A percentile compares a stretch with the other conserved stretches of the same genome.
phyloP scores from a whole-genome alignment of 2,113 vertebrate species.

The Eretmochelys imbricata region DNA sequence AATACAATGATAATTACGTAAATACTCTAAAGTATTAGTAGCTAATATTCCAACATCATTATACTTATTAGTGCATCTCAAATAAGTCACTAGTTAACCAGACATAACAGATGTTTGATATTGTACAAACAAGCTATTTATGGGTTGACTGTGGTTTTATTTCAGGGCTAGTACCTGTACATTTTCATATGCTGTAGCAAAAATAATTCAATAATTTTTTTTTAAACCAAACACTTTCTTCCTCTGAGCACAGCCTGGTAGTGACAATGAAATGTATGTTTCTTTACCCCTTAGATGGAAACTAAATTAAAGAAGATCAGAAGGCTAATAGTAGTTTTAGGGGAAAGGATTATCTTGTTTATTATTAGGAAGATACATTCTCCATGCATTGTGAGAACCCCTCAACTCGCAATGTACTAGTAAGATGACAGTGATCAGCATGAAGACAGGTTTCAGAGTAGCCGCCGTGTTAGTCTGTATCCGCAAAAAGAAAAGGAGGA shows the following conservation, averaged over 20 bases:
- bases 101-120: not conserved
- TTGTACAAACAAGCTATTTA: not conserved
- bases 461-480: too few species aligned
- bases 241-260: not conserved
- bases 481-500: too few species aligned
- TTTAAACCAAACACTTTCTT: not conserved
- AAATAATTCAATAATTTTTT: not conserved
- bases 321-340: not conserved
- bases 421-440: conserved; percentile 12
- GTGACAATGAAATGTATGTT: not conserved
- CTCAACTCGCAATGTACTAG: not conserved
- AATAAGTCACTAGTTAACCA: not conserved
- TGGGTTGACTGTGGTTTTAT: not conserved
- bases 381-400: not conserved
- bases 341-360: not conserved
- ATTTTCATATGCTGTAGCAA: not conserved
- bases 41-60: not conserved
- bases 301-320: not conserved
- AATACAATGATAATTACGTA: not conserved
- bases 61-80: not conserved
- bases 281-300: not conserved
- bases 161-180: not conserved
- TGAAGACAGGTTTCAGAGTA: not conserved
- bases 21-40: not conserved
- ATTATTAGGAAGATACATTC: not conserved